A percentile compares a stretch with the other conserved stretches of the same genome.
Evolutionary conservation across 2,113 vertebrate genomes (phyloP).

Genomic region (Brachyistius frenatus): DNA sequence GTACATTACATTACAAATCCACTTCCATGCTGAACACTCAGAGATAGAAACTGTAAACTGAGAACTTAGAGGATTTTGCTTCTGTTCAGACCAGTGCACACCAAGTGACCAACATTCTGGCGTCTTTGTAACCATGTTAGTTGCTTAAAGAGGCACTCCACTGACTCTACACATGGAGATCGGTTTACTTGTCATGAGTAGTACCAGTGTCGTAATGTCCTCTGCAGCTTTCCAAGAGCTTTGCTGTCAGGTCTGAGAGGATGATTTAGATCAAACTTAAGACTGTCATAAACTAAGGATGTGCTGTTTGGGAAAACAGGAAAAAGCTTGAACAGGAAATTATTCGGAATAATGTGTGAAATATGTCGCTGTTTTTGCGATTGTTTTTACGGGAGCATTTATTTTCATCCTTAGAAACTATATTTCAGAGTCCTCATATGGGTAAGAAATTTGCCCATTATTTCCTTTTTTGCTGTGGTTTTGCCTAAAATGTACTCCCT

Average conservation of each 20-base stretch:
- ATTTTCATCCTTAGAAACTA: no score
- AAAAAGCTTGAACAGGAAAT: no score
- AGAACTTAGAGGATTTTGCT: not conserved
- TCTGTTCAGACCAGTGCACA: not conserved
- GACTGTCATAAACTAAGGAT: not conserved
- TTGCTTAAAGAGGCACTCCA: constrained; percentile 12
- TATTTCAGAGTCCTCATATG: no score
- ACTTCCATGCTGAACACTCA: constrained; percentile 15
- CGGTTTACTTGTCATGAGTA: constrained; percentile 2
- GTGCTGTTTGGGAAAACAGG: not conserved
- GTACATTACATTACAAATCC: constrained; percentile 49
- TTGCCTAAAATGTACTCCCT: not conserved
- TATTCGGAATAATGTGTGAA: no score
- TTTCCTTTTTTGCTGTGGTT: not conserved
- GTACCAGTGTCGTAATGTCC: constrained; percentile 9
- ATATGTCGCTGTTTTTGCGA: no score
- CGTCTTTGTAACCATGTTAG: not conserved
- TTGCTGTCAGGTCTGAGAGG: not conserved
- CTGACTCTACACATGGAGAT: not conserved
- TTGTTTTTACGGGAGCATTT: no score
- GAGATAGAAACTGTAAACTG: constrained; percentile 5
- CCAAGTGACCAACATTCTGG: constrained; percentile 4
- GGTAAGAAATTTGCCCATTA: not conserved
- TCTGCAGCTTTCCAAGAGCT: not conserved
- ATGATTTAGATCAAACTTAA: not conserved